These are phyloP conservation scores for Carabus problematicus DNA, from an alignment of 2,888 invertebrate genomes.

Conservation along the genomic window DNA sequence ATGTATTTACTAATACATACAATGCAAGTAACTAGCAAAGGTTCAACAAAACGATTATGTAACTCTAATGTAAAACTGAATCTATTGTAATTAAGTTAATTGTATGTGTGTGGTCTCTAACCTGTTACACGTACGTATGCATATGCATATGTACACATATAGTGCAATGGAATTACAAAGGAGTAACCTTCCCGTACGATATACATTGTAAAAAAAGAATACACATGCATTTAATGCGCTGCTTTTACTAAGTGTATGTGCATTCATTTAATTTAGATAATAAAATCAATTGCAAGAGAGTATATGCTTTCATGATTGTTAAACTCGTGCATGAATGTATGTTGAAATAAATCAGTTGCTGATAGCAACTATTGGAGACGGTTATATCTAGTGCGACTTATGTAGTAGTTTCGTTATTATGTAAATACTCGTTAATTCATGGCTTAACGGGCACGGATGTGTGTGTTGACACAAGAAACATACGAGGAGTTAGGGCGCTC, in stretches of 20 bases:
- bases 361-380: conserved; percentile 12
- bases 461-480: conserved; percentile 33
- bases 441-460: conserved; percentile 10
- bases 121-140: conserved; percentile 21
- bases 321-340: not conserved
- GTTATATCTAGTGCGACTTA: conserved; percentile 8
- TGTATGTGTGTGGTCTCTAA: conserved; percentile 36
- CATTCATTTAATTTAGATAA: too few relatives aligned
- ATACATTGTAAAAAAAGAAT: too few relatives aligned
- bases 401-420: conserved; percentile 31
- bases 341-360: conserved; percentile 10
- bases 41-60: conserved; percentile 42
- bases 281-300: too few relatives aligned
- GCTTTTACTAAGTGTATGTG: too few relatives aligned
- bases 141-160: not conserved
- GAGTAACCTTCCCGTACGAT: too few relatives aligned
- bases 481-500: not conserved
- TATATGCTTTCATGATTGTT: too few relatives aligned
- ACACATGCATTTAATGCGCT: too few relatives aligned
- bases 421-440: conserved; percentile 27
- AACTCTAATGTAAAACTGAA: conserved; percentile 43
- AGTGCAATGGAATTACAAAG: too few relatives aligned
- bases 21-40: conserved; percentile 41
- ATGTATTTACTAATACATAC: conserved; percentile 26
- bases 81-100: conserved; percentile 43